Percentiles rank a stretch among this genome's conserved stretches.
These are phyloP conservation scores for Chelmon rostratus DNA, from an alignment of 2,797 vertebrate species.

Conservation along the genomic window DNA sequence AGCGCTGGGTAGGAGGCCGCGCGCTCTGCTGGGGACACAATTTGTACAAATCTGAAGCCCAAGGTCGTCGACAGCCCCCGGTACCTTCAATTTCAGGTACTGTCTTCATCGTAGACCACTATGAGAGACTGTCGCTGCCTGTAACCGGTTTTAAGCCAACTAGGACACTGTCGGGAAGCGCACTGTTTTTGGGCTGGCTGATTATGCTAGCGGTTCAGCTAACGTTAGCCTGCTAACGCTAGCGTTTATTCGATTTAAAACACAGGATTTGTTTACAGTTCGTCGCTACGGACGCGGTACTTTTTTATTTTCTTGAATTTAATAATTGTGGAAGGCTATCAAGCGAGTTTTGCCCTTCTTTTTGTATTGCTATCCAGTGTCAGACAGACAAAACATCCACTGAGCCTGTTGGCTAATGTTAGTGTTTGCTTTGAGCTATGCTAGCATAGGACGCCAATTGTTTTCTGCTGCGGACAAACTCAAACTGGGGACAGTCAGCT, in stretches of 20 bases:
- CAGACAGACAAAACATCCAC: slow-evolving; percentile 62
- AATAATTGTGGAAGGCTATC: background rate
- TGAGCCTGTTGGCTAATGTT: slow-evolving; percentile 75
- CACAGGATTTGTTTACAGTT: slow-evolving; percentile 17
- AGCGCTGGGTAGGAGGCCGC: slow-evolving; percentile 83
- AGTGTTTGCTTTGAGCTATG: slow-evolving; percentile 73
- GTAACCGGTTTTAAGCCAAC: slow-evolving; percentile 29
- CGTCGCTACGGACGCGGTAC: slow-evolving; percentile 17
- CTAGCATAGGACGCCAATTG: slow-evolving; percentile 72
- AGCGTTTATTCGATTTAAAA: slow-evolving; percentile 72
- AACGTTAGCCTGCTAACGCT: slow-evolving; percentile 70
- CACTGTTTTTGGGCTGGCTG: slow-evolving; percentile 57
- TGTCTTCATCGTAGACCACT: background rate
- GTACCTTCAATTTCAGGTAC: slow-evolving; percentile 79
- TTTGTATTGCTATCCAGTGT: slow-evolving; percentile 50
- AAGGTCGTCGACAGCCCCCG: slow-evolving; percentile 76
- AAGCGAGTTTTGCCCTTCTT: slow-evolving; percentile 13
- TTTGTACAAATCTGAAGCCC: slow-evolving; percentile 73
- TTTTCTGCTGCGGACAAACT: slow-evolving; percentile 72
- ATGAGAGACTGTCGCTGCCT: background rate
- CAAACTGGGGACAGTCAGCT: slow-evolving; percentile 51
- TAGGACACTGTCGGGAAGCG: slow-evolving; percentile 51
- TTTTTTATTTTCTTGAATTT: slow-evolving; percentile 2
- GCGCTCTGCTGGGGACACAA: slow-evolving; percentile 70
- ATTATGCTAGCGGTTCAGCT: slow-evolving; percentile 70